These are phyloP conservation scores for Oceanodroma tethys DNA, from an alignment of 2,113 vertebrate species.

Conservation along the genomic window DNA sequence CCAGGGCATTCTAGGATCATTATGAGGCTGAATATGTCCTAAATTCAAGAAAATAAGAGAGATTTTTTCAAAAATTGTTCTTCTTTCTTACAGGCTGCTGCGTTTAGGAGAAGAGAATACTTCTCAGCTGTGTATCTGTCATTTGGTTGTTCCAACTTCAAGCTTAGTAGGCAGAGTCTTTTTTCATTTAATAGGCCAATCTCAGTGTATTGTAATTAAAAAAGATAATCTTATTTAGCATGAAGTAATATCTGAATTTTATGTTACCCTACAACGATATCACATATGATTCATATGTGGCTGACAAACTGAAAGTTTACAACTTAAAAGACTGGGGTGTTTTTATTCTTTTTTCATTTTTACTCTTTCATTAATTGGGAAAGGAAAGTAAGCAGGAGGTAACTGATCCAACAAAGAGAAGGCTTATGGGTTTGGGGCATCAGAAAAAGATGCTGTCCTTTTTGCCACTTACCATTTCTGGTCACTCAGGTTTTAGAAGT, in stretches of 20 bases:
- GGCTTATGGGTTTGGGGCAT: not conserved
- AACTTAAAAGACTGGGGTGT: not conserved
- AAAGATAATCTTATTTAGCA: not conserved
- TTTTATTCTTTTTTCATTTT: not conserved
- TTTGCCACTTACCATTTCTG: not conserved
- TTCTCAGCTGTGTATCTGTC: not conserved
- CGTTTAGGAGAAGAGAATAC: not conserved
- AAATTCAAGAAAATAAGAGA: not conserved
- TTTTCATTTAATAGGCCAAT: not conserved
- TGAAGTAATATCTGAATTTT: not conserved
- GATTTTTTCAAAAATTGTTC: not conserved
- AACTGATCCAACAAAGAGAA: not conserved
- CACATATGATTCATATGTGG: not conserved
- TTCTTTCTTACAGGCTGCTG: not conserved
- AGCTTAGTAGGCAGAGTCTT: not conserved
- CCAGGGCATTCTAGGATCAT: not conserved
- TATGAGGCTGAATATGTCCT: not conserved
- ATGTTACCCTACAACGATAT: not conserved
- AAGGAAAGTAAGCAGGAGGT: not conserved
- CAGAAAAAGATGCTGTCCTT: not conserved
- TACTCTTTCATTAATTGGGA: not conserved
- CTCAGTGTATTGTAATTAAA: not conserved
- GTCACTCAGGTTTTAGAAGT: not conserved
- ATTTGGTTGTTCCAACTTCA: not conserved
- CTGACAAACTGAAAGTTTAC: not conserved